These are phyloP conservation scores for Drosophila anomelani DNA, from an alignment of 2,888 invertebrate genomes.

Conservation along the genomic window DNA sequence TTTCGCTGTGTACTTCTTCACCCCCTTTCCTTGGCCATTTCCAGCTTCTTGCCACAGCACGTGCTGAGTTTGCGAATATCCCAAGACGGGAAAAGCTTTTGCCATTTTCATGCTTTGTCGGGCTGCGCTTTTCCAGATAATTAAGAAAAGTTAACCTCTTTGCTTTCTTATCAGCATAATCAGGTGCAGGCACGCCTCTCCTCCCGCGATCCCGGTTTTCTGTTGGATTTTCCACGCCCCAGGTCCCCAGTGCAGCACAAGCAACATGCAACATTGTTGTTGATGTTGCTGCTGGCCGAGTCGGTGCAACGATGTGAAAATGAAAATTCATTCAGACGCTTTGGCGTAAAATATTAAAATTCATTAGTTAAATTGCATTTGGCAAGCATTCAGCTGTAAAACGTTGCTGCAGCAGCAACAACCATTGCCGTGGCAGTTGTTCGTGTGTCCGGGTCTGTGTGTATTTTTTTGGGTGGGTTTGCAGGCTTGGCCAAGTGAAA, in stretches of 20 bases:
- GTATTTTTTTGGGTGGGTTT: constrained; percentile 32
- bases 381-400: constrained; percentile 77
- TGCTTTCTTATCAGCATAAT: constrained; percentile 75
- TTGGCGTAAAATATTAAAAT: constrained; percentile 81
- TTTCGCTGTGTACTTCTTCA: constrained; percentile 5
- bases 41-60: constrained; percentile 14
- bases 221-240: background rate
- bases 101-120: constrained; percentile 31
- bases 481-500: constrained; percentile 49
- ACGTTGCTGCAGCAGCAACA: constrained; percentile 52
- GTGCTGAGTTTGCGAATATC: constrained; percentile 53
- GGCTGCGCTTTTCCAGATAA: constrained; percentile 67
- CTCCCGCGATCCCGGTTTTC: constrained; percentile 11
- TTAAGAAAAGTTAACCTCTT: constrained; percentile 75
- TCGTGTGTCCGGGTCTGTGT: constrained; percentile 41
- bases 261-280: constrained; percentile 62
- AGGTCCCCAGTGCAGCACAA: background rate
- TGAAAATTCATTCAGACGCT: constrained; percentile 79
- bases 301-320: constrained; percentile 79
- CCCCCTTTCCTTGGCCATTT: background rate
- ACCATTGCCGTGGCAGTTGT: constrained; percentile 19
- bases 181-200: constrained; percentile 49
- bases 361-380: constrained; percentile 81
- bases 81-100: constrained; percentile 23
- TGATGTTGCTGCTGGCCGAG: constrained; percentile 40